phyloP scores from a whole-genome alignment of 2,888 invertebrate genomes.

The Mimachlamys varia region DNA sequence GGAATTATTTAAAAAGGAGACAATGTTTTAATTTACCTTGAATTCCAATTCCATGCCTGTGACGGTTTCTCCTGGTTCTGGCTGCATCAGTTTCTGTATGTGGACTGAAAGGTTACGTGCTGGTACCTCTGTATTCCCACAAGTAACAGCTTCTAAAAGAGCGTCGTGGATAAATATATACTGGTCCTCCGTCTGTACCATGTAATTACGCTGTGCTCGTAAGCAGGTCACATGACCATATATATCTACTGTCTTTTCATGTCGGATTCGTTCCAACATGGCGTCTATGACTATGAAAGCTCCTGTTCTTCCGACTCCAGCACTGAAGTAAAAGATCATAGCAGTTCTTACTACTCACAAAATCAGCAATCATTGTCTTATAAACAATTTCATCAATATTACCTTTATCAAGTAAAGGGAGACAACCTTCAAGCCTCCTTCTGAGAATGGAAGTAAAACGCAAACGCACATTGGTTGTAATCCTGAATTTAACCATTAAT shows the following conservation, averaged over 20 bases:
- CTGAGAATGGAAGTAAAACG: no score
- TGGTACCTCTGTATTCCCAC: constrained; percentile 97
- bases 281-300: constrained; percentile 99
- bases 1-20: no score
- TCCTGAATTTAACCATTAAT: no score
- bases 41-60: constrained; percentile 81
- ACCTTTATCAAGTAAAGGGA: no score
- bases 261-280: constrained; percentile 97
- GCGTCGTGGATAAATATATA: constrained; percentile 99
- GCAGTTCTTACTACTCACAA: no score
- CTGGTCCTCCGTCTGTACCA: constrained; percentile 98
- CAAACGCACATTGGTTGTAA: no score
- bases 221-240: constrained; percentile 99
- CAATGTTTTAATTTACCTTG: constrained; percentile 78
- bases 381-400: no score
- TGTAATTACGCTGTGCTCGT: constrained; percentile 98
- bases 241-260: constrained; percentile 99
- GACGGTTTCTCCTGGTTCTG: constrained; percentile 81
- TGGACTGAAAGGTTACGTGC: constrained; percentile 96
- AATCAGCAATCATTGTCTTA: no score
- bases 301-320: constrained; percentile 95
- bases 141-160: constrained; percentile 96
- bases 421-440: no score
- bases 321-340: constrained; percentile 81
- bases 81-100: constrained; percentile 96